Evolutionary conservation across 2,113 vertebrate species (phyloP).

Genomic region (Capra hircus): DNA sequence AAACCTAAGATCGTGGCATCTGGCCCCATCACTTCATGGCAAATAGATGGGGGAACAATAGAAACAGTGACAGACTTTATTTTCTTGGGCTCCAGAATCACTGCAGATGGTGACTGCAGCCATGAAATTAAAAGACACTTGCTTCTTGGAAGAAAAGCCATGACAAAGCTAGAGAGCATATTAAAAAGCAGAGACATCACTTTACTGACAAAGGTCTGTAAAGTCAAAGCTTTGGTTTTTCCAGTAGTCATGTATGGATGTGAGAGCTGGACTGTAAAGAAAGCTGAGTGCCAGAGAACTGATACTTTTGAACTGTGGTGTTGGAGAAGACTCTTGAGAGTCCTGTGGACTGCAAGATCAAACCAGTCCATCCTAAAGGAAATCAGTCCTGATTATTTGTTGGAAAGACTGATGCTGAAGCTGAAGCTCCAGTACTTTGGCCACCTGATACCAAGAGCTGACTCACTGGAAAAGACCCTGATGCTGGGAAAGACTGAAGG

Average conservation of each 20-base stretch:
- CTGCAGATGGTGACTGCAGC: neutral
- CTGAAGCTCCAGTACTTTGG: neutral
- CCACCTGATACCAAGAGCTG: neutral
- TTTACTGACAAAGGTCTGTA: neutral
- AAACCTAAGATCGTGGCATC: neutral
- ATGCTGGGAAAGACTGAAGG: neutral
- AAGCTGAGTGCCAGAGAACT: neutral
- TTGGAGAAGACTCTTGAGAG: neutral
- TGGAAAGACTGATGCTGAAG: neutral
- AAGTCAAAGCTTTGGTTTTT: neutral
- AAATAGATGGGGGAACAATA: neutral
- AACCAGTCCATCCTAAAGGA: neutral
- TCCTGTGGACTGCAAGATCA: neutral
- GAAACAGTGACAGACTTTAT: neutral
- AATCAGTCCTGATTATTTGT: neutral
- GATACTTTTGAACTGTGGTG: neutral
- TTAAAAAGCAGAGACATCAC: neutral
- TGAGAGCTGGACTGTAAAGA: neutral
- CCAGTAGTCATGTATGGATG: neutral
- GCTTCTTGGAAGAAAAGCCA: neutral
- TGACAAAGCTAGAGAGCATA: neutral
- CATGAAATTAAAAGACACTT: neutral
- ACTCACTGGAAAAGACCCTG: neutral
- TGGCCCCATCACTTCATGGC: neutral
- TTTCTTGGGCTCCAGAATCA: neutral